A percentile compares a stretch with the other conserved stretches of the same genome.
Evolutionary conservation across 2,113 vertebrate genomes (phyloP).

Genomic region (Varanus salvator): DNA sequence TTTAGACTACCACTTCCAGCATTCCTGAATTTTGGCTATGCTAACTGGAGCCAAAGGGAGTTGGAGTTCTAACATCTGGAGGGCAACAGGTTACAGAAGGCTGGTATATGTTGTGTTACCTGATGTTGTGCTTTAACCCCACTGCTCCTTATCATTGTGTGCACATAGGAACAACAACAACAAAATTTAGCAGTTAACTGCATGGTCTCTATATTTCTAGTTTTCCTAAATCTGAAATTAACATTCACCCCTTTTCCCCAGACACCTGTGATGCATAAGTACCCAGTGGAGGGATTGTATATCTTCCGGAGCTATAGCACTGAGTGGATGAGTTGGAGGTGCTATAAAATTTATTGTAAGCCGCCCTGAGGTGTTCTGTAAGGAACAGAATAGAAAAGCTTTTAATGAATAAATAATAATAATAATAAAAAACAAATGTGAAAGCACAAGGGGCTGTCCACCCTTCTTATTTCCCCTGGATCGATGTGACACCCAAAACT

Average conservation of each 20-base stretch:
- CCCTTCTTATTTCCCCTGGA: neutral
- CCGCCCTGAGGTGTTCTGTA: no score
- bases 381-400: no score
- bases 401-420: no score
- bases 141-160: neutral
- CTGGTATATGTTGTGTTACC: neutral
- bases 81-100: no score
- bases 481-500: neutral
- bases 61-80: no score
- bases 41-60: no score
- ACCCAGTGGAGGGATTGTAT: neutral
- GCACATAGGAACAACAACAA: neutral
- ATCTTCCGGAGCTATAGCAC: neutral
- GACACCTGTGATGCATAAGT: neutral
- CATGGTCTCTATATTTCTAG: neutral
- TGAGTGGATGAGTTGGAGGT: neutral
- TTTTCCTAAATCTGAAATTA: neutral
- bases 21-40: no score
- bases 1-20: no score
- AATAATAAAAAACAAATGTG: no score
- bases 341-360: neutral
- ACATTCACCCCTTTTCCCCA: neutral
- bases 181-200: neutral
- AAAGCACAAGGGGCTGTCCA: neutral
- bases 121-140: neutral